Percentiles rank a stretch among this genome's conserved stretches.
Conservation (phyloP, 1,140 invertebrate species). For the Philopotamus ludificatus region DNA sequence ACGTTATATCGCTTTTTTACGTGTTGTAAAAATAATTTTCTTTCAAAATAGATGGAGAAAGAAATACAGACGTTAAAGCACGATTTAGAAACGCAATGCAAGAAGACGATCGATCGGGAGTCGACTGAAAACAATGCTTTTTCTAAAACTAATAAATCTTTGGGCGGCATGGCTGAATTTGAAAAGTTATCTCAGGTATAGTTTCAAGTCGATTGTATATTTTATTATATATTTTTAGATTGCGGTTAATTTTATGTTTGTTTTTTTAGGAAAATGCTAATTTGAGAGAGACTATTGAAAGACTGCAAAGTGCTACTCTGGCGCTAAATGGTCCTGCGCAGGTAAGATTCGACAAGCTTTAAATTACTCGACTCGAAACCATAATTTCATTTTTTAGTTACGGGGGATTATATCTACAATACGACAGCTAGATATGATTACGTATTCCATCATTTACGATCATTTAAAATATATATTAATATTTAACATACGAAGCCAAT, state of each 20-base stretch:
- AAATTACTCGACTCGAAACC: too few relatives aligned
- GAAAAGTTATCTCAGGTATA: constrained; percentile 36
- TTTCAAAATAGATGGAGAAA: constrained; percentile 37
- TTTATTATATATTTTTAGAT: too few relatives aligned
- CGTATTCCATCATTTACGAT: too few relatives aligned
- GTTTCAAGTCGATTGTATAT: neutral
- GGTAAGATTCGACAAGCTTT: too few relatives aligned
- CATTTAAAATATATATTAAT: too few relatives aligned
- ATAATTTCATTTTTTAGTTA: too few relatives aligned
- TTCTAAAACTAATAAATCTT: neutral
- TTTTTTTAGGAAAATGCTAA: constrained; percentile 32
- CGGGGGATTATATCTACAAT: too few relatives aligned
- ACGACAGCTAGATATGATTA: too few relatives aligned
- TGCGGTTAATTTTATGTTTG: too few relatives aligned
- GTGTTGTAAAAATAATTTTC: neutral
- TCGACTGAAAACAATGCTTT: constrained; percentile 1
- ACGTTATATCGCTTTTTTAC: neutral
- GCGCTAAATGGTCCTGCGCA: constrained; percentile 37
- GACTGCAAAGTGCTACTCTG: constrained; percentile 24
- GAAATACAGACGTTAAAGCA: constrained; percentile 30
- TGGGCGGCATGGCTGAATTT: constrained; percentile 18
- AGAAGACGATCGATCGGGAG: constrained; percentile 2
- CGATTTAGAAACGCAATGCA: constrained; percentile 21
- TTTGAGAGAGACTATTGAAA: constrained; percentile 26
- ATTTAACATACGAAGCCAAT: too few relatives aligned